These are phyloP conservation scores for Delphinus delphis DNA, from an alignment of 2,113 vertebrate species.

Conservation along the genomic window DNA sequence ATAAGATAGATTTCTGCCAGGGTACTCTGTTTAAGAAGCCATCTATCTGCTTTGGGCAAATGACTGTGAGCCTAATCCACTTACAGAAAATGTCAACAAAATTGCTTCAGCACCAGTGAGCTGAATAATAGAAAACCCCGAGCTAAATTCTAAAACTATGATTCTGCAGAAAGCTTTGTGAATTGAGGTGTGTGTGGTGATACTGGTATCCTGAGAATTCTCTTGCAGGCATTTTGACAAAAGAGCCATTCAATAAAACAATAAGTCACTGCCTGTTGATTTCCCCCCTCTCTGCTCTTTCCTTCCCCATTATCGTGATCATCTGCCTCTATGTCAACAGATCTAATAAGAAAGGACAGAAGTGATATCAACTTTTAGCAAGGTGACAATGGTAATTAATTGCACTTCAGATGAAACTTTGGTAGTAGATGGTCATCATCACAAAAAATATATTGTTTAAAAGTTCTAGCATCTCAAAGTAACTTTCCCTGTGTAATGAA, in stretches of 20 bases:
- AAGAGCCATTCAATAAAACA: slow-evolving; percentile 54
- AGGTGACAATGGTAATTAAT: slow-evolving; percentile 46
- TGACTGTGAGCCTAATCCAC: slow-evolving; percentile 76
- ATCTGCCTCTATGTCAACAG: background rate
- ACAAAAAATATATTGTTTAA: background rate
- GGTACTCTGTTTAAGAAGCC: slow-evolving; percentile 77
- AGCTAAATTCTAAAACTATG: slow-evolving; percentile 66
- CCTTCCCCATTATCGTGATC: background rate
- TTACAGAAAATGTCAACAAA: slow-evolving; percentile 78
- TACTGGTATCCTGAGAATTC: slow-evolving; percentile 19
- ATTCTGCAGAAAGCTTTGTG: slow-evolving; percentile 55
- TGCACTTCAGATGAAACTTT: slow-evolving; percentile 51
- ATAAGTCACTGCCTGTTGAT: background rate
- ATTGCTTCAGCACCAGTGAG: slow-evolving; percentile 81
- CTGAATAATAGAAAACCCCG: slow-evolving; percentile 65
- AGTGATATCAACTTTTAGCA: slow-evolving; percentile 52
- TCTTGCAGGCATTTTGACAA: slow-evolving; percentile 59
- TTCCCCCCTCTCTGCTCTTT: background rate
- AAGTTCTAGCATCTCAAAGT: background rate
- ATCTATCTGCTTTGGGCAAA: slow-evolving; percentile 81
- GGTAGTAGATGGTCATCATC: background rate
- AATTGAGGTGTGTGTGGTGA: slow-evolving; percentile 35
- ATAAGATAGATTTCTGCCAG: slow-evolving; percentile 57
- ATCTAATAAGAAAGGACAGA: slow-evolving; percentile 5
- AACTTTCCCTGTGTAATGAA: background rate